phyloP scores from a whole-genome alignment of 2,888 invertebrate species.

The Polydrusus cervinus region DNA sequence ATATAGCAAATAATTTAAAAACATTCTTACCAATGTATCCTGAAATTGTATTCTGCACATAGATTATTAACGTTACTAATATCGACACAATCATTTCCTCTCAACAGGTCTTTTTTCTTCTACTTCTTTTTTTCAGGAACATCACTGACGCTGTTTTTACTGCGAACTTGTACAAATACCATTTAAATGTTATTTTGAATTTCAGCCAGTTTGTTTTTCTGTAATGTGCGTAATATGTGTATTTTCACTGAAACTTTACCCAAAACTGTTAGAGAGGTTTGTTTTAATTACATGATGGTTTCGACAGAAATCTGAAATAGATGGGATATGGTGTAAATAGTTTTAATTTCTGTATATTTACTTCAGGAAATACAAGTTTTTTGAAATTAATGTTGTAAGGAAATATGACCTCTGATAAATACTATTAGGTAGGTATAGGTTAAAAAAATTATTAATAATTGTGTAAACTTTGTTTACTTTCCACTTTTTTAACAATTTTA shows the following conservation, averaged over 20 bases:
- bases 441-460: too few species aligned
- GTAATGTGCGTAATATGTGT: constrained; percentile 51
- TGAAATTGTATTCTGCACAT: constrained; percentile 52
- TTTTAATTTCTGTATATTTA: constrained; percentile 30
- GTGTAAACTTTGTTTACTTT: too few species aligned
- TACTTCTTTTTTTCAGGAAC: constrained; percentile 58
- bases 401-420: neutral
- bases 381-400: neutral
- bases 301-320: constrained; percentile 32
- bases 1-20: too few species aligned
- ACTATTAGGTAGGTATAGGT: too few species aligned
- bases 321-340: constrained; percentile 14
- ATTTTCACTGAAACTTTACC: constrained; percentile 51
- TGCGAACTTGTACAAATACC: constrained; percentile 47
- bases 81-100: constrained; percentile 59
- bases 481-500: too few species aligned
- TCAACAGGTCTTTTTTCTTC: constrained; percentile 51
- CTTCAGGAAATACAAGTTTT: constrained; percentile 2
- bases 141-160: constrained; percentile 59
- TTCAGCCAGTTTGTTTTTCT: constrained; percentile 30
- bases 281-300: constrained; percentile 36
- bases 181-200: constrained; percentile 47
- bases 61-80: constrained; percentile 58
- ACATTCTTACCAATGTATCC: constrained; percentile 60
- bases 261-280: constrained; percentile 27